Evolutionary conservation across 2,888 invertebrate genomes (phyloP), one percentile per base, ranked within the genome.

Genomic region (Andrena praecox): DNA sequence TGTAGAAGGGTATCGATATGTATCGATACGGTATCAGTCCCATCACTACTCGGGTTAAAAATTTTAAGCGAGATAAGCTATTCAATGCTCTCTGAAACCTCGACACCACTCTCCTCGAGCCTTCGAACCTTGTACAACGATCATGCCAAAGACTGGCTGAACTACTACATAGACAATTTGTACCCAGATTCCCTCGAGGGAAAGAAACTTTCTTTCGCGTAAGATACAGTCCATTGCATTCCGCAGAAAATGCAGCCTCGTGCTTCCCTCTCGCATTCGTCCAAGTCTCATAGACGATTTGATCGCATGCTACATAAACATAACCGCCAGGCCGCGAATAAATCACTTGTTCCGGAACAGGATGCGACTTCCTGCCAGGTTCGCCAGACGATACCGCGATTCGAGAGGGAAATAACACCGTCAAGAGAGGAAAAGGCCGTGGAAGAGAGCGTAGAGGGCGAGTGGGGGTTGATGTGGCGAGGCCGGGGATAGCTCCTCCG

Each of bases 291-390:
- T 7, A 50, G 42, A 33, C 54, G 74, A 80, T 74, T 66, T 81
- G n/a, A 8, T 4, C 3, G 27, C 59, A 20, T 68, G 79, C 52
- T 73, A 59, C 80, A 74, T 80, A 74, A 81, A 80, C 81, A 80
- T 80, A 63, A 69, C 59, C 16, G 10, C 50, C 24, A 10, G 27
- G 29, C 20, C 6, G 10, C 3, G 68, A 71, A 87, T 85, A 85
- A 85, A 87, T 85, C 79, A 84, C 76, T 64, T 71, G 54, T 10
- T 8, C 16, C n/a, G 24, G 52, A 2, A 76, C 31, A 60, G 31
- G 24, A 56, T 27, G 59, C 42, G 76, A 77, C 66, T 80, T 77
- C 35, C 31, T 66, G 54, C 59, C 52, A 74, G 52, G 64, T n/a
- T 54, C 20, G 60, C 35, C 24, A 56, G 24, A 24, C 59, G 42